phyloP scores from a whole-genome alignment of 1,140 invertebrate genomes.

The Elysia chlorotica region DNA sequence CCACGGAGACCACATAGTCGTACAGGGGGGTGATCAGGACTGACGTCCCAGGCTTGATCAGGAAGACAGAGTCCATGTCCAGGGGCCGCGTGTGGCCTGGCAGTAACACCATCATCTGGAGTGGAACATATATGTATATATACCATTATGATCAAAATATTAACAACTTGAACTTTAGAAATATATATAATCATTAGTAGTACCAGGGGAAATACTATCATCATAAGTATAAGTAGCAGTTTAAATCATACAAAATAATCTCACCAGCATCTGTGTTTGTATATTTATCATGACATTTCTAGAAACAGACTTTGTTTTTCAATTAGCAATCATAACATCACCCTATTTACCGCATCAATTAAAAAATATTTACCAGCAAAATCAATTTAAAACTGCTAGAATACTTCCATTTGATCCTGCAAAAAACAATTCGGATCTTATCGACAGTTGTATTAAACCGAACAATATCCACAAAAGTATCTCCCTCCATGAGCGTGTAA shows the following conservation, averaged over 20 bases:
- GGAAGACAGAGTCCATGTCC: conserved; percentile 4
- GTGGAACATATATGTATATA: neutral
- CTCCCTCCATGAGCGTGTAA: conserved; percentile 66
- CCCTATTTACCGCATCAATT: too few relatives aligned
- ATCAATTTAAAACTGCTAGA: too few relatives aligned
- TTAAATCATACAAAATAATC: neutral
- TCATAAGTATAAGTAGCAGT: neutral
- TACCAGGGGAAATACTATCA: neutral
- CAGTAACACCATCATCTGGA: conserved; percentile 15
- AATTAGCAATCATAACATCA: too few relatives aligned
- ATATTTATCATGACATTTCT: neutral
- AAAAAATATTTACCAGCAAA: too few relatives aligned
- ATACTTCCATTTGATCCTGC: too few relatives aligned
- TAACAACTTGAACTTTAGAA: too few relatives aligned
- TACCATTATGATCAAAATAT: too few relatives aligned
- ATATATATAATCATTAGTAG: neutral
- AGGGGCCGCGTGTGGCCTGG: conserved; percentile 18
- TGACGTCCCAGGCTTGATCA: conserved; percentile 26
- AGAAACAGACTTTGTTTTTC: too few relatives aligned
- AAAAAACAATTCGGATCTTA: too few relatives aligned
- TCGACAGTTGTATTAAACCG: conserved; percentile 36
- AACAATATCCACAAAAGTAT: conserved; percentile 35
- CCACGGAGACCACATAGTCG: conserved; percentile 34
- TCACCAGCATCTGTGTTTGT: neutral
- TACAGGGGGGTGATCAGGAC: conserved; percentile 43